A percentile compares a stretch with the other conserved stretches of the same genome.
These are phyloP conservation scores for Austrolebias charrua DNA, from an alignment of 2,797 vertebrate genomes.

Conservation along the genomic window DNA sequence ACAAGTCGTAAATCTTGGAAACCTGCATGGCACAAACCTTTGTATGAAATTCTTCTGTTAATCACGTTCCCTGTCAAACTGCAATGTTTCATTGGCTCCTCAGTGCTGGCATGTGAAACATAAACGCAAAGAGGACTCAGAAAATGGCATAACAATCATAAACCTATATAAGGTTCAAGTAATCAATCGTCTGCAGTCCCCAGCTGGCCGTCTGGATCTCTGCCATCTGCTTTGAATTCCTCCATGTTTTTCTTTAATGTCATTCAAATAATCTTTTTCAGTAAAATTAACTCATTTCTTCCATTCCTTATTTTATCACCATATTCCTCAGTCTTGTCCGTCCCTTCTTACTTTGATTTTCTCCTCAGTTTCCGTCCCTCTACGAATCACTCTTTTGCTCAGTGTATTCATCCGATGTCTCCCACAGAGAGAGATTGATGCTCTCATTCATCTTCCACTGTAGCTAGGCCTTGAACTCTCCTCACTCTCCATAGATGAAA, in stretches of 20 bases:
- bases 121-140: too few relatives aligned
- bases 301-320: slow-evolving; percentile 23
- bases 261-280: slow-evolving; percentile 28
- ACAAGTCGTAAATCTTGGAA: too few relatives aligned
- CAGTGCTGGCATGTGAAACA: too few relatives aligned
- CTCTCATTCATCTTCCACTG: slow-evolving; percentile 55
- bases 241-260: slow-evolving; percentile 15
- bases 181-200: slow-evolving; percentile 49
- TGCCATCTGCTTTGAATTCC: slow-evolving; percentile 53
- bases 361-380: slow-evolving; percentile 6
- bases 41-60: too few relatives aligned
- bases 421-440: slow-evolving; percentile 55
- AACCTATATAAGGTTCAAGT: slow-evolving; percentile 25
- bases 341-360: slow-evolving; percentile 44
- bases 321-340: slow-evolving; percentile 30
- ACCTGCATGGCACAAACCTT: too few relatives aligned
- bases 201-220: slow-evolving; percentile 10
- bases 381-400: slow-evolving; percentile 23
- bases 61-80: too few relatives aligned
- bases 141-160: slow-evolving; percentile 5
- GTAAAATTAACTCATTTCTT: slow-evolving; percentile 39
- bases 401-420: slow-evolving; percentile 52
- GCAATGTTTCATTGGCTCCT: too few relatives aligned
- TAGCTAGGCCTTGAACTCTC: slow-evolving; percentile 46
- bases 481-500: slow-evolving; percentile 26